Percentiles rank a stretch among this genome's conserved stretches.
Conservation (phyloP, 1,140 invertebrate genomes). For the Drosophila kikkawai region DNA sequence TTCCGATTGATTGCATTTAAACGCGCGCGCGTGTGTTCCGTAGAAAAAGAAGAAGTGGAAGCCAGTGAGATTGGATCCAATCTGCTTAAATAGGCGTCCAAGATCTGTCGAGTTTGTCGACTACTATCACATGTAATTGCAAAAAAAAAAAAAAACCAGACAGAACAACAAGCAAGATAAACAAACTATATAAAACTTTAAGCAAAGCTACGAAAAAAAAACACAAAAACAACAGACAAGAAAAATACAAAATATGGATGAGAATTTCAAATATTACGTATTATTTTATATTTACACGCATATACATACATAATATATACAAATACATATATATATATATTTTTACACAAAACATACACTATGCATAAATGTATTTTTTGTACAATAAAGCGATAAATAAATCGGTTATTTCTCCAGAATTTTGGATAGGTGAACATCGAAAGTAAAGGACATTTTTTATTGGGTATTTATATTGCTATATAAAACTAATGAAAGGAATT, state of each 20-base stretch:
- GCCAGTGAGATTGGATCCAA: constrained; percentile 84
- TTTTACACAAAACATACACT: constrained; percentile 77
- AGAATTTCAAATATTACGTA: constrained; percentile 66
- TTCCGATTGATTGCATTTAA: constrained; percentile 58
- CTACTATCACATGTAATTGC: constrained; percentile 81
- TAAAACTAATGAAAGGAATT: no score
- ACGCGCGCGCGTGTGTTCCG: constrained; percentile 47
- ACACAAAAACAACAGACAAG: constrained; percentile 24
- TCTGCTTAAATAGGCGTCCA: constrained; percentile 78
- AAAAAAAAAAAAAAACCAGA: constrained; percentile 20
- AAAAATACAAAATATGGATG: constrained; percentile 38
- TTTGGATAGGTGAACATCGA: constrained; percentile 5
- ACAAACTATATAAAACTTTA: constrained; percentile 22
- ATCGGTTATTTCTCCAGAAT: constrained; percentile 12
- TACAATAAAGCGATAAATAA: constrained; percentile 63
- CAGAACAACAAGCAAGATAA: constrained; percentile 23
- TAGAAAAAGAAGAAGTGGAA: constrained; percentile 85
- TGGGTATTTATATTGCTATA: not conserved
- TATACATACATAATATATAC: constrained; percentile 68
- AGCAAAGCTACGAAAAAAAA: constrained; percentile 51
- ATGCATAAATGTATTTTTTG: constrained; percentile 74
- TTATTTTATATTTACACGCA: constrained; percentile 75
- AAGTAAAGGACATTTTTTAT: not conserved
- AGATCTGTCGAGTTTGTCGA: constrained; percentile 84
- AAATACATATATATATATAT: constrained; percentile 70